Conservation (phyloP, 2,888 invertebrate species). For the Dryobotodes eremita region DNA sequence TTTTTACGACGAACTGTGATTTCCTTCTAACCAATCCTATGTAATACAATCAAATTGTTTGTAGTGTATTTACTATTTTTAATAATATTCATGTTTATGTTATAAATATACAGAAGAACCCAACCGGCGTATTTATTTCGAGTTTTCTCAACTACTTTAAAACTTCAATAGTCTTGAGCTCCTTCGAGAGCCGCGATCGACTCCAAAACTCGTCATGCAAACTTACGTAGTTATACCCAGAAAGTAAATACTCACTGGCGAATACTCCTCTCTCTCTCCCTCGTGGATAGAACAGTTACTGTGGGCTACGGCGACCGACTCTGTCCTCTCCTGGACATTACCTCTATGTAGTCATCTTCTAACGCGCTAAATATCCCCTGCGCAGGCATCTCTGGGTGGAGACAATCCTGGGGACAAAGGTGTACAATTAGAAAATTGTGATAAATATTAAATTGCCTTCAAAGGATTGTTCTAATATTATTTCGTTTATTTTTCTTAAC, state of each 20-base stretch:
- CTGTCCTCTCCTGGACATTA: slow-evolving; percentile 87
- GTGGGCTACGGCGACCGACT: slow-evolving; percentile 87
- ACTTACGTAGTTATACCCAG: not conserved
- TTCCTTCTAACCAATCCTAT: not conserved
- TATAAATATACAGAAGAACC: too few relatives aligned
- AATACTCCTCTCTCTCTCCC: slow-evolving; percentile 69
- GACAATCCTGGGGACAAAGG: slow-evolving; percentile 73
- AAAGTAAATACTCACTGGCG: slow-evolving; percentile 75
- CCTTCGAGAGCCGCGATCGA: not conserved
- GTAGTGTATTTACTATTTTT: not conserved
- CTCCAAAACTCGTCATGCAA: not conserved
- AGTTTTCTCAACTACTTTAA: not conserved
- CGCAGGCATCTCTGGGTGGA: slow-evolving; percentile 82
- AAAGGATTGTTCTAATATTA: too few relatives aligned
- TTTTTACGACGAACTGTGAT: not conserved
- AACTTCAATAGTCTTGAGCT: not conserved
- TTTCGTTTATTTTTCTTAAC: too few relatives aligned
- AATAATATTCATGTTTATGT: not conserved
- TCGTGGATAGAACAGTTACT: slow-evolving; percentile 60
- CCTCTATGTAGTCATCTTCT: slow-evolving; percentile 86
- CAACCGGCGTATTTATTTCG: not conserved
- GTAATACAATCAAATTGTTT: too few relatives aligned
- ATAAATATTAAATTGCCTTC: not conserved
- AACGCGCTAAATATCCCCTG: slow-evolving; percentile 79
- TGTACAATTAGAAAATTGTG: not conserved